A percentile compares a stretch with the other conserved stretches of the same genome.
Conservation (phyloP, 2,797 vertebrate species). For the Okamejei kenojei region DNA sequence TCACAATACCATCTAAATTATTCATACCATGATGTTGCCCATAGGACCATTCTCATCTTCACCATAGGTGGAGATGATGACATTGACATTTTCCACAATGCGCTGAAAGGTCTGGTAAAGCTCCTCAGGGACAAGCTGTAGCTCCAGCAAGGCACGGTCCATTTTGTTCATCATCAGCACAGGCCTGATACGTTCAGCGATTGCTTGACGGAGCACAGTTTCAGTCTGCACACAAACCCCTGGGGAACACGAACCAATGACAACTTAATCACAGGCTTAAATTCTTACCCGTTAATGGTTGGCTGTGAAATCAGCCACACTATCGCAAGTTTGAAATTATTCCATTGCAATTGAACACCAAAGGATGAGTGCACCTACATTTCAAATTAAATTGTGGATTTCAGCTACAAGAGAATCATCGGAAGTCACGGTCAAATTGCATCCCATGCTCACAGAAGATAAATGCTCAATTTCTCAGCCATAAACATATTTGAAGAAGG, state of each 20-base stretch:
- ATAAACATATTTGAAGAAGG: neutral
- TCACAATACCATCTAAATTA: neutral
- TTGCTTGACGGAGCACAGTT: constrained; percentile 89
- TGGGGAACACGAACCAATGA: constrained; percentile 43
- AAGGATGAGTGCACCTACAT: neutral
- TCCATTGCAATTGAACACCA: neutral
- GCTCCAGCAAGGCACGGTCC: constrained; percentile 86
- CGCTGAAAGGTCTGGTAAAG: constrained; percentile 91
- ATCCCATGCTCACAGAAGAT: neutral
- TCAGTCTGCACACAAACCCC: constrained; percentile 93
- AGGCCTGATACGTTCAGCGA: constrained; percentile 84
- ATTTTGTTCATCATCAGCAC: constrained; percentile 99
- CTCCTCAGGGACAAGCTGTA: constrained; percentile 82
- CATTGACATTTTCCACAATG: constrained; percentile 87
- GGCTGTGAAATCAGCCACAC: neutral
- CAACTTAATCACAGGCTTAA: neutral
- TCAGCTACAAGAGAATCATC: neutral
- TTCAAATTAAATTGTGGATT: neutral
- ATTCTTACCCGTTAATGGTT: neutral
- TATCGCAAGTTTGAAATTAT: neutral
- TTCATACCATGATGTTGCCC: constrained; percentile 81
- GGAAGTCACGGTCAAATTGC: neutral
- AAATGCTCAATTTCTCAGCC: neutral
- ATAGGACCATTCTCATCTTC: constrained; percentile 82
- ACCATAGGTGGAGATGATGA: constrained; percentile 88